Evolutionary conservation across 2,113 vertebrate species (phyloP).

Genomic region (Mus spicilegus): DNA sequence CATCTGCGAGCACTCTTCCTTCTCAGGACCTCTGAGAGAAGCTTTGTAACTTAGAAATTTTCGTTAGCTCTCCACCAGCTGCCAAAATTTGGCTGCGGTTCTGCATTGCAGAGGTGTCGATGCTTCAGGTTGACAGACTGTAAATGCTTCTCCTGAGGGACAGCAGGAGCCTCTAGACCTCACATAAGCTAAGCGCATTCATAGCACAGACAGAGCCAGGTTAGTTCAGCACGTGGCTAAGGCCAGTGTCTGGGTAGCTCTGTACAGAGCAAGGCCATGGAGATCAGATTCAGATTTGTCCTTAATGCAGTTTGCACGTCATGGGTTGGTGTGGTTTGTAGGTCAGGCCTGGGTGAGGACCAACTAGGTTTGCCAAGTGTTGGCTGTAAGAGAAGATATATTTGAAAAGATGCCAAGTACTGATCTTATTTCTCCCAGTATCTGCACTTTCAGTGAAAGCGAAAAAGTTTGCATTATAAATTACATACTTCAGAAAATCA

Average conservation of each 20-base stretch:
- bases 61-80: conserved; percentile 80
- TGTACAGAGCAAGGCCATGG: not conserved
- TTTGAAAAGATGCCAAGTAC: conserved; percentile 32
- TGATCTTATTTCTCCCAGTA: not conserved
- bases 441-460: not conserved
- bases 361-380: not conserved
- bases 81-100: conserved; percentile 68
- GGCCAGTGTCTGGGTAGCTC: not conserved
- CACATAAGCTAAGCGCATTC: not conserved
- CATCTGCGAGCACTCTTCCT: conserved; percentile 73
- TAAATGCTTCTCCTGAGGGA: conserved; percentile 32
- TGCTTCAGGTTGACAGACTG: conserved; percentile 46
- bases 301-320: not conserved
- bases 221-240: not conserved
- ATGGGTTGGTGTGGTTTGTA: not conserved
- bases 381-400: not conserved
- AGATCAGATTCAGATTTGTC: not conserved
- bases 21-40: conserved; percentile 71
- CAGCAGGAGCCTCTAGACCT: conserved; percentile 6
- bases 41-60: conserved; percentile 83
- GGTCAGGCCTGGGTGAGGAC: rapidly evolving
- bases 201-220: conserved; percentile 43
- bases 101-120: not conserved
- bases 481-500: not conserved
- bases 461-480: not conserved